Percentiles rank a stretch among this genome's conserved stretches.
Conservation (phyloP, 1,140 invertebrate species). For the Mycetomoellerius zeteki region DNA sequence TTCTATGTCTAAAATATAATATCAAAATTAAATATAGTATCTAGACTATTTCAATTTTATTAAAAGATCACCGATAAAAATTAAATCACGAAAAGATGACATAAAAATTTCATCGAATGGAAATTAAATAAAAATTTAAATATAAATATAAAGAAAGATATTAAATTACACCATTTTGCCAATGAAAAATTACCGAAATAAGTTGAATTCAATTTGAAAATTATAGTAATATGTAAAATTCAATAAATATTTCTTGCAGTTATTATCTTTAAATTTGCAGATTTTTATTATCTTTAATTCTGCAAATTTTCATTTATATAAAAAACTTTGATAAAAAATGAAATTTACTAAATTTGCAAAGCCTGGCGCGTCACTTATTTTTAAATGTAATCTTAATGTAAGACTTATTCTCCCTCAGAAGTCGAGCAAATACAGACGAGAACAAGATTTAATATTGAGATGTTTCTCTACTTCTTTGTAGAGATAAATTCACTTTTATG, state of each 20-base stretch:
- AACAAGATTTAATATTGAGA: conserved; percentile 17
- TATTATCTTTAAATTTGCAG: neutral
- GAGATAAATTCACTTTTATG: conserved; percentile 16
- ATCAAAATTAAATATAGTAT: too few relatives aligned
- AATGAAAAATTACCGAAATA: neutral
- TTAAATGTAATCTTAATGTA: conserved; percentile 16
- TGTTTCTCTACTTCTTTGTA: neutral
- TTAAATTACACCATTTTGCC: neutral
- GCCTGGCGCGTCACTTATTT: neutral
- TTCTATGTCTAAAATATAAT: too few relatives aligned
- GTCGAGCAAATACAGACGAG: neutral
- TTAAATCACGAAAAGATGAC: too few relatives aligned
- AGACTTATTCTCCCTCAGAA: neutral
- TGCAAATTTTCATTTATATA: neutral
- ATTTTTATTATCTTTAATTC: neutral
- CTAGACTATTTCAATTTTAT: too few relatives aligned
- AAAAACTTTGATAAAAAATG: neutral
- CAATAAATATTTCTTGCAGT: neutral
- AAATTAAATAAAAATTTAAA: too few relatives aligned
- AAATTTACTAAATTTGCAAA: neutral
- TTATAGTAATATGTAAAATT: neutral
- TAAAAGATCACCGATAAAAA: too few relatives aligned
- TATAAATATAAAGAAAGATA: neutral
- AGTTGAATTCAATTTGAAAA: neutral
- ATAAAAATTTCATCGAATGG: too few relatives aligned